Conservation (phyloP, 2,888 invertebrate genomes). For the Ceriagrion tenellum region DNA sequence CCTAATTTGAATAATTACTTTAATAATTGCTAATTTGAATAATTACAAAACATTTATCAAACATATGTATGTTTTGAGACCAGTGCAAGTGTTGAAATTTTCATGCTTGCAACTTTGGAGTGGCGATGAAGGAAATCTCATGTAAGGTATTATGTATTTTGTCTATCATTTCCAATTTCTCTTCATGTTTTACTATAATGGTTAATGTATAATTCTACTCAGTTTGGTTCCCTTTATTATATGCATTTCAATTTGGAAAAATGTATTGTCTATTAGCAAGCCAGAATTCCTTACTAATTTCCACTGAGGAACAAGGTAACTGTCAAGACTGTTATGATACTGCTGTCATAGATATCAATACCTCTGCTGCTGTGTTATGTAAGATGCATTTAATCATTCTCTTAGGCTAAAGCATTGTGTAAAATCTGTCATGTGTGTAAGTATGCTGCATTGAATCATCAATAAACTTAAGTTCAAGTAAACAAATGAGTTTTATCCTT, state of each 20-base stretch:
- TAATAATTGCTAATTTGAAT: not conserved
- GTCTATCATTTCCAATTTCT: too few species aligned
- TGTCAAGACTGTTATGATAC: not conserved
- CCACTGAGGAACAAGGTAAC: not conserved
- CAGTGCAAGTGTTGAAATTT: not conserved
- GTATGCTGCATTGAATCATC: not conserved
- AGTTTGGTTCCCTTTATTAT: not conserved
- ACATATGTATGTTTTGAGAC: not conserved
- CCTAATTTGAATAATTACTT: not conserved
- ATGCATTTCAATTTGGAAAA: not conserved
- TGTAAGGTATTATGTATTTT: not conserved
- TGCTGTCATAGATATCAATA: not conserved
- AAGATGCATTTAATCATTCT: not conserved
- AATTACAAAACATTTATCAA: not conserved
- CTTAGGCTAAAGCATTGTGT: not conserved
- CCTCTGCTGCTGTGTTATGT: not conserved
- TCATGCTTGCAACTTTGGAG: not conserved
- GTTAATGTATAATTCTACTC: not conserved
- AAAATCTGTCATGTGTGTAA: constrained; percentile 19
- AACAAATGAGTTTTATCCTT: not conserved
- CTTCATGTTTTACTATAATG: too few species aligned
- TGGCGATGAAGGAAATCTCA: not conserved
- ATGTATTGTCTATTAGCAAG: not conserved
- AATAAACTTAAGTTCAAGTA: not conserved
- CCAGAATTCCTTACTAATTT: not conserved